Base-by-base conservation (phyloP, 2,113 vertebrate genomes). In the Ondatra zibethicus region DNA sequence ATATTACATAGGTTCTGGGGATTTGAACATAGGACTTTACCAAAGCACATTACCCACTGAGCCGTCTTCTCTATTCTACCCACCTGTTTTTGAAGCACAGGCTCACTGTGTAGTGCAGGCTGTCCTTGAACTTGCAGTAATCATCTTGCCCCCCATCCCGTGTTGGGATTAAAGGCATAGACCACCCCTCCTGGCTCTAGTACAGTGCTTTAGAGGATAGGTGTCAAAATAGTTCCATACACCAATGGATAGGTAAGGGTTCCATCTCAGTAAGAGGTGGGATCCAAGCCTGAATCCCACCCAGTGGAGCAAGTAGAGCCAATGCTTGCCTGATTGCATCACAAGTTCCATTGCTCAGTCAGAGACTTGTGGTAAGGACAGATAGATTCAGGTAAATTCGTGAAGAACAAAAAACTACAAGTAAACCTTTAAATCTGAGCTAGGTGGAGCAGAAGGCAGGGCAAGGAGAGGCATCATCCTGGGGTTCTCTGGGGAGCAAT, bases 301-400 rank as follows among this genome's bases (percentile, higher is more conserved):
- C 45, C 47, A 52, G 61, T 0, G 1, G 13, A 23, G 8, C 3
- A 10, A 10, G 65, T 6, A 36, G 50, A 77, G 65, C 27, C 13
- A 2, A 0, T 19, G 85, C 19, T 58, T 0, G 1, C 66, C 19
- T 29, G 1, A 31, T n/a, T 14, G 0, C 25, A 1, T n/a, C 9
- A 0, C 45, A 88, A 58, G 29, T 16, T 8, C 39, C 31, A 13
- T 52, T 9, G 58, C 23, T 39, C 52, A 78, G 73, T 75, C 55
- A 68, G 21, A 58, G 68, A 76, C 47, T 55, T 92, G 58, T 33
- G 14, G 58, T 45, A 58, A 70, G 65, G 47, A 58, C 33, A 70
- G 39, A 36, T 66, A 86, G 47, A 36, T 75, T 52, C 78, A 78
- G 5, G 33, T 86, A 70, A 68, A 66, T 52, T 31, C 31, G 78